A percentile compares a stretch with the other conserved stretches of the same genome.
These are phyloP conservation scores for Sminthurinus aureus DNA, from an alignment of 2,888 invertebrate species.

Conservation along the genomic window DNA sequence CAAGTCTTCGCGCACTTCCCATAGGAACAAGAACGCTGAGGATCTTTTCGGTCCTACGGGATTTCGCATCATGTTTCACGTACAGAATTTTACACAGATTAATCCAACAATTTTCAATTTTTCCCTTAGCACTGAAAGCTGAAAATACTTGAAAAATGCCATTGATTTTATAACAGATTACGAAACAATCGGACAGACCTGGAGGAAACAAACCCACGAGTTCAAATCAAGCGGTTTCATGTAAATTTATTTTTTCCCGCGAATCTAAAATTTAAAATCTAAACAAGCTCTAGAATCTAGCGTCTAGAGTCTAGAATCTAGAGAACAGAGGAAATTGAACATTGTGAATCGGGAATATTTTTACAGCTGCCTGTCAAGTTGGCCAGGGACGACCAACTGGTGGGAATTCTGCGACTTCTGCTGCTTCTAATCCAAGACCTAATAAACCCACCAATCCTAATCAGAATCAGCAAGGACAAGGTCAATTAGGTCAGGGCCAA, in stretches of 20 bases:
- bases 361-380: background rate
- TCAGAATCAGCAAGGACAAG: no score
- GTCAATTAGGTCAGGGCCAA: no score
- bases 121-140: background rate
- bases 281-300: background rate
- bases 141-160: background rate
- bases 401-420: background rate
- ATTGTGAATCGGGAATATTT: background rate
- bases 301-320: no score
- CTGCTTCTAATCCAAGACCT: background rate
- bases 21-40: background rate
- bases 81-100: background rate
- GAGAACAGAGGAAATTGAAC: background rate
- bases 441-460: no score
- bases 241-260: background rate
- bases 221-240: background rate
- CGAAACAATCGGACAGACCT: background rate
- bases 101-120: no score
- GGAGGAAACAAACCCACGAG: background rate
- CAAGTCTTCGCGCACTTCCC: conserved; percentile 2
- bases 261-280: background rate
- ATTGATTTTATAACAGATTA: background rate
- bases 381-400: background rate
- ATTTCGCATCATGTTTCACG: background rate
- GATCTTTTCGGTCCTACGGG: background rate